Percentiles rank a stretch among this genome's conserved stretches.
Conservation (phyloP, 1,140 invertebrate species). For the Cryptotermes secundus region DNA sequence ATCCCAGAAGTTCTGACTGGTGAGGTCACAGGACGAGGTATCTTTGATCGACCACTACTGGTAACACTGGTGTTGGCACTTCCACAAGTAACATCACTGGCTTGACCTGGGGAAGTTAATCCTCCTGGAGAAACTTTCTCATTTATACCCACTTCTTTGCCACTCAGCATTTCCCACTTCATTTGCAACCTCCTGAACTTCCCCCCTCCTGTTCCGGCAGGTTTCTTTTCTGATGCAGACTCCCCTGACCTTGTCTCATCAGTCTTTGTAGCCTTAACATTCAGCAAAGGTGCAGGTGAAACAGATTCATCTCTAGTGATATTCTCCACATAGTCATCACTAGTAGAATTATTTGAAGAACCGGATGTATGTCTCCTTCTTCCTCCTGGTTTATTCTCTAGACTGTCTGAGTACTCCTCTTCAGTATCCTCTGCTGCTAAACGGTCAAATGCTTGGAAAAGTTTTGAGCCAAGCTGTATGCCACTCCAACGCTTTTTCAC, state of each 20-base stretch:
- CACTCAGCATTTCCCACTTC: slow-evolving; percentile 81
- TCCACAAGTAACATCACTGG: not conserved
- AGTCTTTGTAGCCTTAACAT: not conserved
- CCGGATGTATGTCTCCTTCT: not conserved
- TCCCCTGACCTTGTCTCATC: not conserved
- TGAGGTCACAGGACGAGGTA: slow-evolving; percentile 67
- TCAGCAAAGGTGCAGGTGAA: not conserved
- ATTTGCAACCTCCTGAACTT: slow-evolving; percentile 75
- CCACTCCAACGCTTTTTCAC: slow-evolving; percentile 72
- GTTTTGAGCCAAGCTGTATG: slow-evolving; percentile 65
- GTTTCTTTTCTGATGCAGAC: not conserved
- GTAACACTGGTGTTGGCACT: slow-evolving; percentile 36
- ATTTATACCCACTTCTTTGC: slow-evolving; percentile 36
- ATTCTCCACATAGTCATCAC: slow-evolving; percentile 21
- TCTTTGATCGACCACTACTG: slow-evolving; percentile 56
- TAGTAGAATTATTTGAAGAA: slow-evolving; percentile 21
- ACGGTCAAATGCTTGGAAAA: slow-evolving; percentile 69
- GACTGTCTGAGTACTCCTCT: slow-evolving; percentile 72
- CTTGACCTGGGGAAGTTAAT: slow-evolving; percentile 4
- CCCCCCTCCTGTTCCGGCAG: not conserved
- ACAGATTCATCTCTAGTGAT: not conserved
- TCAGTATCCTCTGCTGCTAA: slow-evolving; percentile 65
- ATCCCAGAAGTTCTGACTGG: slow-evolving; percentile 44
- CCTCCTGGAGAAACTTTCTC: slow-evolving; percentile 21
- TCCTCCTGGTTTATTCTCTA: slow-evolving; percentile 56